Percentiles rank a stretch among this genome's conserved stretches.
phyloP scores from a whole-genome alignment of 92 coral and sea anemone genomes.

The Parazoanthus atlanticus region DNA sequence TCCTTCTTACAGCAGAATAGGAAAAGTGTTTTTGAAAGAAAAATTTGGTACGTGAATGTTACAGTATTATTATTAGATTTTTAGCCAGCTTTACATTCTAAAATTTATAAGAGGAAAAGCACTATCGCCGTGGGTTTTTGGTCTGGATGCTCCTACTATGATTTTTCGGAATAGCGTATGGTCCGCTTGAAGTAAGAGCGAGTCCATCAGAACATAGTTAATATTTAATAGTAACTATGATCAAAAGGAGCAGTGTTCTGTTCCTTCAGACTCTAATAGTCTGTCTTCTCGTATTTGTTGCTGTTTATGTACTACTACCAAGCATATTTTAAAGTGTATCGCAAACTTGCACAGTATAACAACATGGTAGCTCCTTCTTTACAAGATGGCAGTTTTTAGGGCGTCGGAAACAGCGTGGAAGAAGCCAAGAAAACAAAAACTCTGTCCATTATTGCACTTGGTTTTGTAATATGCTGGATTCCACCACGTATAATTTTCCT shows the following conservation, averaged over 20 bases:
- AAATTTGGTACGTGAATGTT: no score
- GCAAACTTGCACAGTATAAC: no score
- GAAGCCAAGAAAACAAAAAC: no score
- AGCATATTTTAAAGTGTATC: no score
- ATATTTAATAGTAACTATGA: no score
- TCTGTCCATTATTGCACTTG: not conserved
- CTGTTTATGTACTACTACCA: not conserved
- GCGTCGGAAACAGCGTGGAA: not conserved
- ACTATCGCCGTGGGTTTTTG: not conserved
- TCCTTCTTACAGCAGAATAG: no score
- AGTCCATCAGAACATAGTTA: no score
- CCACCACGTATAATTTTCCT: not conserved
- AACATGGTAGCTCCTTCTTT: not conserved
- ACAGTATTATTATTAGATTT: no score
- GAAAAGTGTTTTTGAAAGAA: no score
- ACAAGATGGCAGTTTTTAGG: not conserved
- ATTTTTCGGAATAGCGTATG: not conserved
- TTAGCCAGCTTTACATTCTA: not conserved
- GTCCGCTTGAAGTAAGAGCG: not conserved
- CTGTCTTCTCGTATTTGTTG: not conserved
- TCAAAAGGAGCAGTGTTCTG: not conserved
- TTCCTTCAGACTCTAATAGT: no score
- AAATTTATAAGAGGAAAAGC: not conserved
- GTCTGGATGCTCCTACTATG: not conserved
- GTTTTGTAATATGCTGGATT: not conserved